A percentile compares a stretch with the other conserved stretches of the same genome.
Evolutionary conservation across 2,113 vertebrate genomes (phyloP).

Genomic region (Tursiops truncatus): DNA sequence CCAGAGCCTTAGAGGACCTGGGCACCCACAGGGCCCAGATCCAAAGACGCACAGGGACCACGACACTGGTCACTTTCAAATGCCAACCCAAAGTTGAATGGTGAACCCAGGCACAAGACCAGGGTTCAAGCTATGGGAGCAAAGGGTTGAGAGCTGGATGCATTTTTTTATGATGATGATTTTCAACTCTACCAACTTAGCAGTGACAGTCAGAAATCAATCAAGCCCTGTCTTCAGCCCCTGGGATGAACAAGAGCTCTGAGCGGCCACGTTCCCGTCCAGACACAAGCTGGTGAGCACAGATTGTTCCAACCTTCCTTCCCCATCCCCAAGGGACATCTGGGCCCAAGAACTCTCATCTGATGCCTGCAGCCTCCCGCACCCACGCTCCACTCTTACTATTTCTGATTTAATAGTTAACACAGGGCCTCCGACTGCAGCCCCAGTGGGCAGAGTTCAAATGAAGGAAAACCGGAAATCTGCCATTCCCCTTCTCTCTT

Average conservation of each 20-base stretch:
- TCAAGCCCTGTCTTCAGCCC: not conserved
- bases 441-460: conserved; percentile 60
- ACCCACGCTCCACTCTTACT: not conserved
- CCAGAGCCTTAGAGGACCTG: not conserved
- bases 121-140: not conserved
- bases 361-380: conserved; percentile 14
- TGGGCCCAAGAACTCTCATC: conserved; percentile 50
- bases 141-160: not conserved
- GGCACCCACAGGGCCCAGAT: not conserved
- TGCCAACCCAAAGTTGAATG: not conserved
- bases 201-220: no score
- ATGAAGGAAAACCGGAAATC: conserved; percentile 5
- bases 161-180: not conserved
- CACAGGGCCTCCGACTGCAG: conserved; percentile 45
- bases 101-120: not conserved
- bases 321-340: not conserved
- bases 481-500: not conserved
- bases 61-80: not conserved
- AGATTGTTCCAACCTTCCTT: conserved; percentile 44
- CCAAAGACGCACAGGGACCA: not conserved
- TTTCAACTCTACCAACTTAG: not conserved
- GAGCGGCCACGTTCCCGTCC: conserved; percentile 21
- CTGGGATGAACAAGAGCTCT: not conserved
- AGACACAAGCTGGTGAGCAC: conserved; percentile 58
- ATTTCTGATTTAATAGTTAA: conserved; percentile 75